Evolutionary conservation across 1,140 invertebrate species (phyloP), one percentile per base, ranked within the genome.

Genomic region (Microplitis mediator): DNA sequence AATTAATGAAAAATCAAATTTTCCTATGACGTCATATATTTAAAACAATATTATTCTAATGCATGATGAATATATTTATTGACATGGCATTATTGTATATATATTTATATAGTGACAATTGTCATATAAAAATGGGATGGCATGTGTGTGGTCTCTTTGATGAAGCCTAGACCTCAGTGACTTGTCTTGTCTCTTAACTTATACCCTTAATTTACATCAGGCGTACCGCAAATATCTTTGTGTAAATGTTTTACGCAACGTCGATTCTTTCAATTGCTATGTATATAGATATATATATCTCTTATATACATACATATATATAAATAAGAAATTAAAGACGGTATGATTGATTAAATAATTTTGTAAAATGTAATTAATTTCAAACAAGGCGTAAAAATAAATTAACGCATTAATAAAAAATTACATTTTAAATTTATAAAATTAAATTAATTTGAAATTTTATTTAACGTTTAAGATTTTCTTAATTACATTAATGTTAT

Each of bases 151-250:
- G 62, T 71, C 61, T 65, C 32, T 31, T 52, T 71, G 45, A 52
- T 66, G 36, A 72, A 69, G 62, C 61, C 67, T 51, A 60, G 70
- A 69, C 74, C 74, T 69, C 70, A 65, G 39, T 72, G 74, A 72
- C 66, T 72, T 69, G 50, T 72, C 70, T 71, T 68, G 66, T 67
- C 63, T 75, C 65, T 67, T 67, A 32, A 50, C 50, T 52, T 67
- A 63, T 72, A 72, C 70, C 70, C 74, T 72, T 72, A 75, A 75
- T 75, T 72, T 72, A 56, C 66, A 72, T 64, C 70, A 61, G 65
- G 39, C 70, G 14, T 54, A 65, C 66, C 61, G 61, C 39, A 64
- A 69, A 72, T 69, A 75, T 75, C 52, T 65, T 68, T 58, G 74
- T 75, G 70, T 58, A 65, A 65, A 72, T 63, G 45, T 9, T 60